Conservation (phyloP, 2,113 vertebrate species). For the Sceloporus tristichus region DNA sequence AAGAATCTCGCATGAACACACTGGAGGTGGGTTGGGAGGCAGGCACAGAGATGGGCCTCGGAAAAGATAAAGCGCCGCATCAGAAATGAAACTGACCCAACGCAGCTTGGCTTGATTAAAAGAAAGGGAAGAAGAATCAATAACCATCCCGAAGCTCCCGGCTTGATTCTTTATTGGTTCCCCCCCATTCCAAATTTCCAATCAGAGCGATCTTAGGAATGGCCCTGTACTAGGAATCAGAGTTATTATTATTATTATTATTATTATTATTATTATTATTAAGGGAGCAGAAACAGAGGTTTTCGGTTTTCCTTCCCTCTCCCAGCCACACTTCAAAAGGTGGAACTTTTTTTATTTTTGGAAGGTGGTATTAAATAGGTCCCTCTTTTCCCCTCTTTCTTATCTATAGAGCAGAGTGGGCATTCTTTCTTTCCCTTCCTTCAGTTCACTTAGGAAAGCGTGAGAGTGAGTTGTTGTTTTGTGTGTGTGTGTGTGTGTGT, state of each 20-base stretch:
- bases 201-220: background rate
- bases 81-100: background rate
- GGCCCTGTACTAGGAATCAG: background rate
- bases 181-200: background rate
- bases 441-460: conserved; percentile 1
- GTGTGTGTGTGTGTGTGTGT: background rate
- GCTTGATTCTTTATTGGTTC: background rate
- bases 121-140: background rate
- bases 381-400: background rate
- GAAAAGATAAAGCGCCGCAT: background rate
- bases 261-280: too few species aligned
- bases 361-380: too few species aligned
- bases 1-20: too few species aligned
- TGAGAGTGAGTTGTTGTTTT: background rate
- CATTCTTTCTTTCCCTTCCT: background rate
- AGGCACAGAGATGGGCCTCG: too few species aligned
- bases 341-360: too few species aligned
- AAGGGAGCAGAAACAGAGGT: too few species aligned
- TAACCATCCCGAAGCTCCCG: background rate
- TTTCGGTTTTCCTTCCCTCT: too few species aligned
- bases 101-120: background rate
- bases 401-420: background rate
- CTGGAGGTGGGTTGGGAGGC: background rate
- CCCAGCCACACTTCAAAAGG: too few species aligned
- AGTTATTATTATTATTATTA: too few species aligned